Percentiles rank a stretch among this genome's conserved stretches.
phyloP scores from a whole-genome alignment of 1,140 invertebrate genomes.

The Mamestra configurata region DNA sequence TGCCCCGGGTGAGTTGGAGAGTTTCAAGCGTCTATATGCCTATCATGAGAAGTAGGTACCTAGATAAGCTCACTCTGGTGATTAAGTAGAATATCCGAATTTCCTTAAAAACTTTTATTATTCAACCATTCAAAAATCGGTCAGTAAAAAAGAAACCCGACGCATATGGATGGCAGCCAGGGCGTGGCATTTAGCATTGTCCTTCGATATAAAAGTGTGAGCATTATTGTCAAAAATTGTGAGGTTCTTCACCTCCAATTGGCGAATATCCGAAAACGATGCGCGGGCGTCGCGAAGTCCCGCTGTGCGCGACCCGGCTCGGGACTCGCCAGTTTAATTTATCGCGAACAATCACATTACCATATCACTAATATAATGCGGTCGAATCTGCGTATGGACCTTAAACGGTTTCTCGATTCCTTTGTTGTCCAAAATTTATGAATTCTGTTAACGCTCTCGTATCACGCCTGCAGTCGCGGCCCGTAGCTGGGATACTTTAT shows the following conservation, averaged over 20 bases:
- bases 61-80: no score
- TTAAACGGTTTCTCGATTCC: conserved; percentile 84
- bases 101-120: not conserved
- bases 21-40: no score
- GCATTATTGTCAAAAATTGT: conserved; percentile 74
- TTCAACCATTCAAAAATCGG: not conserved
- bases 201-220: conserved; percentile 54
- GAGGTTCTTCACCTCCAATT: conserved; percentile 76
- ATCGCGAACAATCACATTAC: conserved; percentile 87
- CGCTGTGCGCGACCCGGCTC: conserved; percentile 71
- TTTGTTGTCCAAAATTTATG: conserved; percentile 86
- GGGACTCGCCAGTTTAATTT: conserved; percentile 81
- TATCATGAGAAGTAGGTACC: no score
- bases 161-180: conserved; percentile 25
- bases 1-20: no score
- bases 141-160: not conserved
- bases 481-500: conserved; percentile 72
- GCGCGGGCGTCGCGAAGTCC: conserved; percentile 77
- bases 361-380: conserved; percentile 85
- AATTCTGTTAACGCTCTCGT: conserved; percentile 77
- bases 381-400: conserved; percentile 77
- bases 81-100: not conserved
- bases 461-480: conserved; percentile 69
- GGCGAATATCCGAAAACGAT: conserved; percentile 57
- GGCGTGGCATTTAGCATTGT: conserved; percentile 53